Evolutionary conservation across 2,888 invertebrate genomes (phyloP).

Genomic region (Spodoptera exigua): DNA sequence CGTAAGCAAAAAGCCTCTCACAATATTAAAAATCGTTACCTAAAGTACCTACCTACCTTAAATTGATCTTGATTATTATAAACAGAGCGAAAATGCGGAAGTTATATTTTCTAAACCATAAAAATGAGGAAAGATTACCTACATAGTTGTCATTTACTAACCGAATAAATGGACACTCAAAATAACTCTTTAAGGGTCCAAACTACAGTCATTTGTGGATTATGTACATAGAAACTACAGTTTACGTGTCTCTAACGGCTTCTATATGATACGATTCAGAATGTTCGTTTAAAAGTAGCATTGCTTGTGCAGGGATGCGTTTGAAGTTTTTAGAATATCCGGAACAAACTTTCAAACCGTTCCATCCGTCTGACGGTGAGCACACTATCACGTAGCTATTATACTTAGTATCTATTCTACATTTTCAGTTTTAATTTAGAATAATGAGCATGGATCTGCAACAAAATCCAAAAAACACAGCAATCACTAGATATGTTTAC

Average conservation of each 20-base stretch:
- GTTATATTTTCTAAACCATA: slow-evolving; percentile 29
- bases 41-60: slow-evolving; percentile 27
- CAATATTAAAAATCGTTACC: slow-evolving; percentile 21
- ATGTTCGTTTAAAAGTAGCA: slow-evolving; percentile 34
- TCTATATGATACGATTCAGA: slow-evolving; percentile 37
- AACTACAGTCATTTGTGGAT: slow-evolving; percentile 29
- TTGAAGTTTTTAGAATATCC: slow-evolving; percentile 42
- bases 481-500: slow-evolving; percentile 29
- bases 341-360: slow-evolving; percentile 45
- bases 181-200: slow-evolving; percentile 21
- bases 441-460: slow-evolving; percentile 31
- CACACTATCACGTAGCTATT: slow-evolving; percentile 17
- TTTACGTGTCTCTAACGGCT: slow-evolving; percentile 25
- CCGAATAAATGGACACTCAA: slow-evolving; percentile 8
- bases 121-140: slow-evolving; percentile 38
- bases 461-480: slow-evolving; percentile 22
- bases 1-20: slow-evolving; percentile 42
- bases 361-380: slow-evolving; percentile 39
- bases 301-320: slow-evolving; percentile 50
- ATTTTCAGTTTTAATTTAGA: slow-evolving; percentile 33
- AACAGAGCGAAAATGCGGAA: slow-evolving; percentile 55
- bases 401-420: slow-evolving; percentile 38
- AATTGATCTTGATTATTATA: slow-evolving; percentile 45
- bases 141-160: slow-evolving; percentile 21
- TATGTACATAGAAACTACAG: slow-evolving; percentile 7